These are phyloP conservation scores for Macrocentrus cingulum DNA, from an alignment of 1,140 invertebrate genomes.

Conservation along the genomic window DNA sequence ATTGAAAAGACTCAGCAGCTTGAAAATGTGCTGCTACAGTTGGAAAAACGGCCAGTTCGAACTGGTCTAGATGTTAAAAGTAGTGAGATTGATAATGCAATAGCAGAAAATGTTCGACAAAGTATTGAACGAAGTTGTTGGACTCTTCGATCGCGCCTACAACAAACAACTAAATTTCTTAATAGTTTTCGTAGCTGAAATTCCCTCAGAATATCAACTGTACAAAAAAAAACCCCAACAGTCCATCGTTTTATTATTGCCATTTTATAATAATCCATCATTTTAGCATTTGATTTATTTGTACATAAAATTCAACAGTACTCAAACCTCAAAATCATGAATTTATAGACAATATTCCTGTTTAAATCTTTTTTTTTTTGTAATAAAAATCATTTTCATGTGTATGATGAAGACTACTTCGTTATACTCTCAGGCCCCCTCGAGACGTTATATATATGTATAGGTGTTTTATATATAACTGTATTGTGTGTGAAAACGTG, in stretches of 20 bases:
- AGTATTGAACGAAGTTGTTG: constrained; percentile 50
- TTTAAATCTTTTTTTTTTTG: too few species aligned
- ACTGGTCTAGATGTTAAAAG: constrained; percentile 40
- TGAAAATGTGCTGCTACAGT: constrained; percentile 41
- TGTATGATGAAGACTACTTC: too few species aligned
- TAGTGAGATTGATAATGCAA: constrained; percentile 33
- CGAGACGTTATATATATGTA: too few species aligned
- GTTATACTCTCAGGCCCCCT: too few species aligned
- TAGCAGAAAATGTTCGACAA: constrained; percentile 41
- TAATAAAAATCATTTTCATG: too few species aligned
- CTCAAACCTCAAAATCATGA: too few species aligned
- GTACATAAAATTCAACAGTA: too few species aligned
- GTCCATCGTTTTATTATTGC: too few species aligned
- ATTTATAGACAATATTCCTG: too few species aligned
- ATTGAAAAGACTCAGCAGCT: constrained; percentile 43
- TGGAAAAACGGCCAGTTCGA: constrained; percentile 45
- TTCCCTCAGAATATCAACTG: constrained; percentile 37
- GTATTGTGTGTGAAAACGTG: too few species aligned
- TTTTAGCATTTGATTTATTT: constrained; percentile 1
- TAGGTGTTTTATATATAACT: too few species aligned
- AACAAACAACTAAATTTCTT: constrained; percentile 49
- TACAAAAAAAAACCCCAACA: constrained; percentile 41
- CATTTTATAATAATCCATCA: too few species aligned
- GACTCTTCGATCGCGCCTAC: constrained; percentile 44
- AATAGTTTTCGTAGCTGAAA: constrained; percentile 55